phyloP scores from a whole-genome alignment of 2,113 vertebrate species.

The Stomatorhinus ivindoensis region DNA sequence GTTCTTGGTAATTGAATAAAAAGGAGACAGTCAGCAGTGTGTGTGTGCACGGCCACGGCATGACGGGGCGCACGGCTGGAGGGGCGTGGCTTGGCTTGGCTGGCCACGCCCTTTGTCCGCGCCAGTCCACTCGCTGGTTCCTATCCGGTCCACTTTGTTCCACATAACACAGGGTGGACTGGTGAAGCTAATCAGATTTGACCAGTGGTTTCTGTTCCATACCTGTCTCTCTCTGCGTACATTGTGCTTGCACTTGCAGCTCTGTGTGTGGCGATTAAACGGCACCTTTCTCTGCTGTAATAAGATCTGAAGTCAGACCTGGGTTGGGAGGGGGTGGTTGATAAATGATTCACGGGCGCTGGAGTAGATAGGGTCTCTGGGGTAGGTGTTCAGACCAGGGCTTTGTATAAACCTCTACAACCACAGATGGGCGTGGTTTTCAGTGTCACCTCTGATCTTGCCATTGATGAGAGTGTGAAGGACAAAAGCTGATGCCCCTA shows the following conservation, averaged over 20 bases:
- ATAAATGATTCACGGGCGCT: neutral
- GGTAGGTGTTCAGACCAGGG: neutral
- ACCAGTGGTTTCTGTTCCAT: neutral
- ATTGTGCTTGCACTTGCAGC: neutral
- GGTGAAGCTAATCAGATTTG: neutral
- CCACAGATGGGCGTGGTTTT: neutral
- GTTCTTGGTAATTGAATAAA: neutral
- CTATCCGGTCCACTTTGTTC: neutral
- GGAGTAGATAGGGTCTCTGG: neutral
- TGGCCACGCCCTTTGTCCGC: neutral
- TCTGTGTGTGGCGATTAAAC: neutral
- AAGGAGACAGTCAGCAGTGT: neutral
- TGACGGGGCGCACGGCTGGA: neutral
- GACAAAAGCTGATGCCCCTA: neutral
- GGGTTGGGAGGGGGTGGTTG: neutral
- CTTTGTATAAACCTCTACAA: neutral
- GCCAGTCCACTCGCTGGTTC: neutral
- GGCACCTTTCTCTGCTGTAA: neutral
- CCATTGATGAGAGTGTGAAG: neutral
- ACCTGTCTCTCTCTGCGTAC: neutral
- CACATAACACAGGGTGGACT: neutral
- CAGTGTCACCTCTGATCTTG: neutral
- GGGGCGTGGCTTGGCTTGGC: neutral
- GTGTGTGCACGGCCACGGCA: neutral
- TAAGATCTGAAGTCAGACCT: neutral